Evolutionary conservation across 2,797 vertebrate species (phyloP).

Genomic region (Neostethus bicornis): DNA sequence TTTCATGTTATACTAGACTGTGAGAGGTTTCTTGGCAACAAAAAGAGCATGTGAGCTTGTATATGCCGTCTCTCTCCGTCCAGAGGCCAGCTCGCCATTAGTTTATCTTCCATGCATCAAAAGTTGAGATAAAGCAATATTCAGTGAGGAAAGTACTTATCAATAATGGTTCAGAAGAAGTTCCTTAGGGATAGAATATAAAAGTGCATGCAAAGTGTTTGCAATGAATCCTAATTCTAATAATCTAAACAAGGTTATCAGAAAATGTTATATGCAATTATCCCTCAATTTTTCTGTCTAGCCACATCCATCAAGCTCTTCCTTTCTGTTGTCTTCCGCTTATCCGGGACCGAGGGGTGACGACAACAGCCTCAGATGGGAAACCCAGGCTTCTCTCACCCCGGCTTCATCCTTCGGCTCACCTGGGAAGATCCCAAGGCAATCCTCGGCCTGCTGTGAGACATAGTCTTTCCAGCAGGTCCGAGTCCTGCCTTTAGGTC

Average conservation of each 20-base stretch:
- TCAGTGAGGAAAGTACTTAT: not conserved
- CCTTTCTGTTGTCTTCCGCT: no score
- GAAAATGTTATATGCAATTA: slow-evolving; percentile 3
- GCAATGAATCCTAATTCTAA: not conserved
- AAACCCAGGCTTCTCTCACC: no score
- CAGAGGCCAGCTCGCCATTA: slow-evolving; percentile 8
- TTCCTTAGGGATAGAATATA: slow-evolving; percentile 4
- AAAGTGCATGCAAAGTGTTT: not conserved
- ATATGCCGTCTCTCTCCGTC: slow-evolving; percentile 20
- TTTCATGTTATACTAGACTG: slow-evolving; percentile 25
- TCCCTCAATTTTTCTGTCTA: slow-evolving; percentile 4
- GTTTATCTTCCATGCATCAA: slow-evolving; percentile 17
- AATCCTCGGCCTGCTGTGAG: no score
- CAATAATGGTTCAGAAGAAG: slow-evolving; percentile 1
- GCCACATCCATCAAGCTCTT: slow-evolving; percentile 12
- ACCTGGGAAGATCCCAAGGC: no score
- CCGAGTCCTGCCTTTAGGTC: no score
- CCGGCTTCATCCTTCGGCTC: no score
- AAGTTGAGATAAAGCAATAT: slow-evolving; percentile 11
- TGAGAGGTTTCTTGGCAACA: slow-evolving; percentile 33
- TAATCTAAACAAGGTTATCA: slow-evolving; percentile 11
- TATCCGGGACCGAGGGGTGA: no score
- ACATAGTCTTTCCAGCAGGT: no score
- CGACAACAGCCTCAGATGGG: no score
- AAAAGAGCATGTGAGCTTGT: slow-evolving; percentile 7